Evolutionary conservation across 2,888 invertebrate species (phyloP).

Genomic region (Pteria penguin): DNA sequence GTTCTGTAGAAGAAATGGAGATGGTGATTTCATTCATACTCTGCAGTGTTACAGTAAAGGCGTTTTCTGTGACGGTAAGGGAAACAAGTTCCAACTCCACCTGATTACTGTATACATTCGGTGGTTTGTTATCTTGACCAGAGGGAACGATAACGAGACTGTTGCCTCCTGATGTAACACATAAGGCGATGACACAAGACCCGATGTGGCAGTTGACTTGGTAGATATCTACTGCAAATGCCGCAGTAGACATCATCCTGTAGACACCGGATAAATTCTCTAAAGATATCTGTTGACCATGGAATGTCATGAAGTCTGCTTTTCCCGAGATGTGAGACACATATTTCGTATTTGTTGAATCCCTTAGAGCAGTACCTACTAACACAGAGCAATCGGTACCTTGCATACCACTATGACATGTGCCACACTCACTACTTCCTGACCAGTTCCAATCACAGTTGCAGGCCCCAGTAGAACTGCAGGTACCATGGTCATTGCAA

Average conservation of each 20-base stretch:
- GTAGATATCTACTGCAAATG: constrained; percentile 56
- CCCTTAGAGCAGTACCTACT: constrained; percentile 28
- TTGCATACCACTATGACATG: constrained; percentile 50
- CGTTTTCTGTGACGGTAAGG: constrained; percentile 29
- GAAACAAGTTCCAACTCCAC: constrained; percentile 23
- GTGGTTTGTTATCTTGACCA: constrained; percentile 50
- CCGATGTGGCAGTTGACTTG: constrained; percentile 60
- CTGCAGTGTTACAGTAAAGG: constrained; percentile 35
- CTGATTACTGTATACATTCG: constrained; percentile 48
- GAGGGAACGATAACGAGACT: constrained; percentile 50
- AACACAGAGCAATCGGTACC: constrained; percentile 61
- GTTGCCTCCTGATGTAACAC: constrained; percentile 40
- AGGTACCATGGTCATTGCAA: constrained; percentile 61
- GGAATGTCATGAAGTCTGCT: constrained; percentile 58
- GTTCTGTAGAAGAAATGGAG: constrained; percentile 36
- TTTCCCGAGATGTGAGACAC: constrained; percentile 58
- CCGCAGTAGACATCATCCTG: constrained; percentile 40
- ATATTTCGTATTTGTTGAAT: constrained; percentile 23
- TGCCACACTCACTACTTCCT: constrained; percentile 49
- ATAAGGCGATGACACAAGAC: constrained; percentile 60
- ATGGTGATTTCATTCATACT: constrained; percentile 43
- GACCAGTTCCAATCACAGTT: constrained; percentile 64
- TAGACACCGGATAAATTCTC: constrained; percentile 50
- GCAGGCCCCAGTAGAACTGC: constrained; percentile 55
- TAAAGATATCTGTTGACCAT: constrained; percentile 55